Evolutionary conservation across 2,113 vertebrate genomes (phyloP).

Genomic region (Panthera leo): DNA sequence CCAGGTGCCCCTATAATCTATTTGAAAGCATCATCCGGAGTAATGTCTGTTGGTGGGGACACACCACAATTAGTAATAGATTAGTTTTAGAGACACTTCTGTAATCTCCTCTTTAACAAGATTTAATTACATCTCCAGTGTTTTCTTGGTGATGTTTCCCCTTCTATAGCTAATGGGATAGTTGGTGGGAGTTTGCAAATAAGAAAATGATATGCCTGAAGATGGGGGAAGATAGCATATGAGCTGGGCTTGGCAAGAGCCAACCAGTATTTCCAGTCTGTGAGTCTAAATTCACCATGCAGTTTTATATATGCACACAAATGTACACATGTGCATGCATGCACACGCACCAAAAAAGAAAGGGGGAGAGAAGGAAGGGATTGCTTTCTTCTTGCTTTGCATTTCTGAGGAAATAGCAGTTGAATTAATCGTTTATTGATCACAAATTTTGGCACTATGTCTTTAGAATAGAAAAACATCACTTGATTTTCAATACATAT

Average conservation of each 20-base stretch:
- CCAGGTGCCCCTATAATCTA: no score
- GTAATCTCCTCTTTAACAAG: background rate
- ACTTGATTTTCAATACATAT: constrained; percentile 75
- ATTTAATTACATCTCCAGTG: background rate
- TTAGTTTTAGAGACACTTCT: background rate
- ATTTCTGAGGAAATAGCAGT: constrained; percentile 33
- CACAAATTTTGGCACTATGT: background rate
- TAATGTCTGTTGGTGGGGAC: background rate
- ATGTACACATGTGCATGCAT: no score
- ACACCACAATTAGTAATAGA: background rate
- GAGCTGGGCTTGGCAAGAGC: background rate
- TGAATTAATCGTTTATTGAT: constrained; percentile 69
- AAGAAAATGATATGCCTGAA: background rate
- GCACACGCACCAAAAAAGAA: background rate
- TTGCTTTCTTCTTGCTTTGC: background rate
- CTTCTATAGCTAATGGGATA: background rate
- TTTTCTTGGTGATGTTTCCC: background rate
- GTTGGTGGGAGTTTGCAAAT: background rate
- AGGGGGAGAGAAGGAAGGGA: background rate
- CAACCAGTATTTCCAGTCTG: background rate
- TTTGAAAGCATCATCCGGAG: background rate
- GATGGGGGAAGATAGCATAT: background rate
- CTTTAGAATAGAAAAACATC: constrained; percentile 71
- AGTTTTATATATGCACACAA: background rate
- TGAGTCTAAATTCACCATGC: background rate